A percentile compares a stretch with the other conserved stretches of the same genome.
These are phyloP conservation scores for Epinephelus coioides DNA, from an alignment of 2,797 vertebrate genomes.

Conservation along the genomic window DNA sequence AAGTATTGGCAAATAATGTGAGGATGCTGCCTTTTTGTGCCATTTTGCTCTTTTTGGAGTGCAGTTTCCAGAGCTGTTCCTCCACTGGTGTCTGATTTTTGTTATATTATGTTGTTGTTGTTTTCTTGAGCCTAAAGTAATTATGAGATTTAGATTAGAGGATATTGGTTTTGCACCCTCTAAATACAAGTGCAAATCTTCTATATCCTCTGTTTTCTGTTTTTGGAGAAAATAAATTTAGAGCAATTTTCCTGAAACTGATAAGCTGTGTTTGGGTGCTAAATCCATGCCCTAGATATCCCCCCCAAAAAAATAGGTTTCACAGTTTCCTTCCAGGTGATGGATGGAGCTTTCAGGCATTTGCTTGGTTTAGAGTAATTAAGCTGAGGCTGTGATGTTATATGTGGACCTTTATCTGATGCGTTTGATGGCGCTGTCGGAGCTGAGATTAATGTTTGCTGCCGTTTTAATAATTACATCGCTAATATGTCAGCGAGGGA, in stretches of 20 bases:
- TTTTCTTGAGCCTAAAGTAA: neutral
- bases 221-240: conserved; percentile 2
- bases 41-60: neutral
- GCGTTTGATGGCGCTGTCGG: conserved; percentile 32
- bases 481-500: conserved; percentile 53
- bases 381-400: conserved; percentile 39
- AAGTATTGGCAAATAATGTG: neutral
- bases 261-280: conserved; percentile 13
- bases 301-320: conserved; percentile 17
- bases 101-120: neutral
- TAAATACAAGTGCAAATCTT: neutral
- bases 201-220: neutral
- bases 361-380: conserved; percentile 53
- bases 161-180: neutral
- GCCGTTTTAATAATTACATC: conserved; percentile 66
- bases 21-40: neutral
- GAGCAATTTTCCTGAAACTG: conserved; percentile 26
- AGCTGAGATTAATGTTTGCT: conserved; percentile 63
- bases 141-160: neutral
- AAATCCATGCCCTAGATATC: conserved; percentile 5
- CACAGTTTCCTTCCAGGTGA: conserved; percentile 38
- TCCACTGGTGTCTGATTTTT: neutral
- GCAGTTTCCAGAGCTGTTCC: neutral
- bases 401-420: conserved; percentile 63
- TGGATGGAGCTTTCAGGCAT: conserved; percentile 53